A percentile compares a stretch with the other conserved stretches of the same genome.
Conservation (phyloP, 2,888 invertebrate species). For the Pheosia tremula region DNA sequence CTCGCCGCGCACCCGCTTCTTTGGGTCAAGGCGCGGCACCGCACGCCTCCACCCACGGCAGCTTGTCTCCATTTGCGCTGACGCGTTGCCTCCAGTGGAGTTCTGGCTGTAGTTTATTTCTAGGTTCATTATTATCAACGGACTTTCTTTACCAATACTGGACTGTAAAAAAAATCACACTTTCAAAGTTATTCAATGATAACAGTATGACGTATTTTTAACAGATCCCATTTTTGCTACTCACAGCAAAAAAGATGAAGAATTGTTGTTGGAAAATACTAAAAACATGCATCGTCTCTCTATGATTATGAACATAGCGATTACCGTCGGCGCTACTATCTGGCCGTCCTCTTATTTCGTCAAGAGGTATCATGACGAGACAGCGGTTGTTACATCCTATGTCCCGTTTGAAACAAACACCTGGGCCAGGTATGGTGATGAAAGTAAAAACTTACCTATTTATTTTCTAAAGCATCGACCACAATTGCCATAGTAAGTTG, state of each 20-base stretch:
- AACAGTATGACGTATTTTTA: background rate
- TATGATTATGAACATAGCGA: conserved; percentile 13
- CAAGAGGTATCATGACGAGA: conserved; percentile 35
- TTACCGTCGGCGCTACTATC: conserved; percentile 6
- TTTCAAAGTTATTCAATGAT: too few species aligned
- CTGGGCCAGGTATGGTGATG: conserved; percentile 42
- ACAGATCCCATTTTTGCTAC: conserved; percentile 48
- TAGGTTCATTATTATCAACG: too few species aligned
- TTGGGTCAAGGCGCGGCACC: too few species aligned
- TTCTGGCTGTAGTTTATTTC: too few species aligned
- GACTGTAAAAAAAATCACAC: too few species aligned
- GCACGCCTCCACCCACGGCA: too few species aligned
- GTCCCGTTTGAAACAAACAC: conserved; percentile 45
- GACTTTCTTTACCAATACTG: too few species aligned
- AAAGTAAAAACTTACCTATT: background rate
- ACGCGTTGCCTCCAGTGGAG: too few species aligned
- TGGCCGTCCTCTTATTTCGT: conserved; percentile 37
- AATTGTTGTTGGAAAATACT: conserved; percentile 32
- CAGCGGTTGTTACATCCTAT: conserved; percentile 36
- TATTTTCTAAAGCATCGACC: too few species aligned
- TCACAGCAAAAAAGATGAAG: conserved; percentile 35
- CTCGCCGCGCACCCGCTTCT: too few species aligned
- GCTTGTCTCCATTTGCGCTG: too few species aligned
- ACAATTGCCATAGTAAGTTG: too few species aligned
- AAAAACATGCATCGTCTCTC: conserved; percentile 30